Percentiles rank a stretch among this genome's conserved stretches.
phyloP scores from a whole-genome alignment of 2,797 vertebrate species.

The Nannoperca obscura region DNA sequence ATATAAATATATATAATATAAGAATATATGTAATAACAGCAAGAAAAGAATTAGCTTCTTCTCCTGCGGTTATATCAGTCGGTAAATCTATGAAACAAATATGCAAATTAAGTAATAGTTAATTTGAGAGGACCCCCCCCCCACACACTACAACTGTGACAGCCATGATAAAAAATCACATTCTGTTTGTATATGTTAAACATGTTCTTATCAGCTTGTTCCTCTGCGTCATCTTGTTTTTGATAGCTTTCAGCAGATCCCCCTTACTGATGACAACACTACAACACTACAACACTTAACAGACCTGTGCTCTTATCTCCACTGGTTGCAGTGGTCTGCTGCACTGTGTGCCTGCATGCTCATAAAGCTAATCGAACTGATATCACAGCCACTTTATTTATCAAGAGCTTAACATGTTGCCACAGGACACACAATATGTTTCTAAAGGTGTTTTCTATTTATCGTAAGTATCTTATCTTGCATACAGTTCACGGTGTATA shows the following conservation, averaged over 20 bases:
- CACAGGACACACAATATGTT: neutral
- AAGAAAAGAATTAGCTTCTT: neutral
- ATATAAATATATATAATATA: too few relatives aligned
- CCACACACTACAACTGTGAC: neutral
- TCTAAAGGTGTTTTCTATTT: neutral
- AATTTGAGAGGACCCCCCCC: neutral
- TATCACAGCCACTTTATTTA: conserved; percentile 11
- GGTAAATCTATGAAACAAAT: neutral
- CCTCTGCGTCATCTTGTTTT: conserved; percentile 13
- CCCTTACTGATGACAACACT: conserved; percentile 9
- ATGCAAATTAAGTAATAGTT: neutral
- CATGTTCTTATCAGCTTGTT: conserved; percentile 25
- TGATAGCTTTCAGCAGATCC: conserved; percentile 28
- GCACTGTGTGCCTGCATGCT: conserved; percentile 30
- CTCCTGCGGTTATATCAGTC: neutral
- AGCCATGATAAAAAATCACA: neutral
- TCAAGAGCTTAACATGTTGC: neutral
- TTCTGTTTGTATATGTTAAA: conserved; percentile 5
- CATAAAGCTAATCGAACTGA: conserved; percentile 22
- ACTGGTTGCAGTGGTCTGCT: conserved; percentile 2
- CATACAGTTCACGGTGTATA: neutral
- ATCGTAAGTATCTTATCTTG: too few relatives aligned
- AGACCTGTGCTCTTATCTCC: conserved; percentile 29
- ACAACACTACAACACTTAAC: neutral
- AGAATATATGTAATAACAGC: too few relatives aligned